A percentile compares a stretch with the other conserved stretches of the same genome.
Evolutionary conservation across 2,888 invertebrate genomes (phyloP).

Genomic region (Nemapogon koenigi): DNA sequence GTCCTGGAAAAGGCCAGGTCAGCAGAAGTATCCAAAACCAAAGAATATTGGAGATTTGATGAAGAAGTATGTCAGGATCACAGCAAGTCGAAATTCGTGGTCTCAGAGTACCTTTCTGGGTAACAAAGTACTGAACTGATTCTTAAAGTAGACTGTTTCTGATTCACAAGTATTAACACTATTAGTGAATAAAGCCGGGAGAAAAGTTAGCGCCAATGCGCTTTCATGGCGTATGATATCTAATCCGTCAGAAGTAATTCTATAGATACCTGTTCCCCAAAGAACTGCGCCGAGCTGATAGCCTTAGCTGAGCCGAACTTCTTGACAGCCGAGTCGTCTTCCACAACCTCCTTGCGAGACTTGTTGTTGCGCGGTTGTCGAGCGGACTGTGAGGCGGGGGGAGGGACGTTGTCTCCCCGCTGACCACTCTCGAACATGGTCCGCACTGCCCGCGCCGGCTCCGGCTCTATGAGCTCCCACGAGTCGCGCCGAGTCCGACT

Average conservation of each 20-base stretch:
- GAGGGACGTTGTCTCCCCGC: conserved; percentile 11
- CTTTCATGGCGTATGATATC: background rate
- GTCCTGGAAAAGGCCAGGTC: too few species aligned
- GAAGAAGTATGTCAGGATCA: too few species aligned
- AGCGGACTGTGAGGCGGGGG: conserved; percentile 11
- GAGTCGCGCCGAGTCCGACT: conserved; percentile 11
- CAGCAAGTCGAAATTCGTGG: too few species aligned
- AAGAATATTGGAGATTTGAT: too few species aligned
- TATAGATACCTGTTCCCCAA: conserved; percentile 71
- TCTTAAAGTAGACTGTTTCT: too few species aligned
- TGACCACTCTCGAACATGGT: conserved; percentile 41
- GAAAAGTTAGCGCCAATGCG: background rate
- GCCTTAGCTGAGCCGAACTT: conserved; percentile 98
- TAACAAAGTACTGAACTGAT: too few species aligned
- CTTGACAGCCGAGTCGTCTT: conserved; percentile 83
- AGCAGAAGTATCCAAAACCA: too few species aligned
- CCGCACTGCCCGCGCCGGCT: conserved; percentile 35
- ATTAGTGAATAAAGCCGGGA: background rate
- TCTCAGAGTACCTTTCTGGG: too few species aligned
- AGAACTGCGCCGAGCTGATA: conserved; percentile 97
- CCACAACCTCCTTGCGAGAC: conserved; percentile 15
- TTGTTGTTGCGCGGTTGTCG: conserved; percentile 8
- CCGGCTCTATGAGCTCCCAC: conserved; percentile 43
- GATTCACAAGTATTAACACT: background rate
- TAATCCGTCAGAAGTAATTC: background rate